Evolutionary conservation across 2,797 vertebrate genomes (phyloP).

Genomic region (Alosa sapidissima): DNA sequence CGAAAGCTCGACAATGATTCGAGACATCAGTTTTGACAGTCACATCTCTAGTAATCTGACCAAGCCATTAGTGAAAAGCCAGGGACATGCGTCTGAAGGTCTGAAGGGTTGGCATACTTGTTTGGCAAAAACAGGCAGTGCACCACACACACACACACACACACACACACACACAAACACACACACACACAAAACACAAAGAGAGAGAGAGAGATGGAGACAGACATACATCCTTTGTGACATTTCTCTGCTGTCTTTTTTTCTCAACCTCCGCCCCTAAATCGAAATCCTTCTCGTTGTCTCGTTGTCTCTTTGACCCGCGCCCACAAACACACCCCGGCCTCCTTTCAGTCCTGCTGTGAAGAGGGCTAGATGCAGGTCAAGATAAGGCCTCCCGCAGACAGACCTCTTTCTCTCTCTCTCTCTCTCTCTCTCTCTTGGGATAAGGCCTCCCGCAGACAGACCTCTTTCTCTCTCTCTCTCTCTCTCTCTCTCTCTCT

Average conservation of each 20-base stretch:
- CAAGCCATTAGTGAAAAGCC: neutral
- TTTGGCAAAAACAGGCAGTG: neutral
- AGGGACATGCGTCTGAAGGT: neutral
- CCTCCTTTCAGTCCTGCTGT: neutral
- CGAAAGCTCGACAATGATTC: no score
- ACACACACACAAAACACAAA: neutral
- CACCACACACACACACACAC: neutral
- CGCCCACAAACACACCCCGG: no score
- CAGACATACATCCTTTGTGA: neutral
- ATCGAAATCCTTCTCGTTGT: neutral
- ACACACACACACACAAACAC: neutral
- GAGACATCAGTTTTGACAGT: no score
- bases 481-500: neutral
- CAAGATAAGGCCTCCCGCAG: neutral
- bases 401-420: neutral
- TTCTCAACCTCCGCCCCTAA: neutral
- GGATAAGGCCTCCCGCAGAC: no score
- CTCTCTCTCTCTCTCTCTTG: neutral
- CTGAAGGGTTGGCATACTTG: no score
- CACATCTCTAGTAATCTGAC: no score
- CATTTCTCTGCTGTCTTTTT: neutral
- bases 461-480: no score
- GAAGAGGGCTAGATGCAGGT: conserved; percentile 3
- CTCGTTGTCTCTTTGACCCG: neutral
- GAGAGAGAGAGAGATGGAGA: neutral